Conservation (phyloP, 1,140 invertebrate species). For the Leptonema lineaticorne region DNA sequence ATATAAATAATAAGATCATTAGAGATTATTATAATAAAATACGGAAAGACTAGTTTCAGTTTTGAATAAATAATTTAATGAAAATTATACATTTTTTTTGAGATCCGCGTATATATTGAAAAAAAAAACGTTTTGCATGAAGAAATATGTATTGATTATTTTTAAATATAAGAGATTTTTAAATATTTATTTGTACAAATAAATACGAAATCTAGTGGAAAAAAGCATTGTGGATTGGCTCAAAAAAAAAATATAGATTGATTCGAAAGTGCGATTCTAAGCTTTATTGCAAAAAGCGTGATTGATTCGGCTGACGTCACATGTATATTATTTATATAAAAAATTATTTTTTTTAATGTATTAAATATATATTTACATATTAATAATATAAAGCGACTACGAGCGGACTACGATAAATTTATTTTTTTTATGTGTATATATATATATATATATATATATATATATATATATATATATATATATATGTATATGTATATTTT, state of each 20-base stretch:
- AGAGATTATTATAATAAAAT: too few relatives aligned
- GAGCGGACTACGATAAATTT: conserved; percentile 14
- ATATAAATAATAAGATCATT: too few relatives aligned
- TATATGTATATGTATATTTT: too few relatives aligned
- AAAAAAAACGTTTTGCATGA: too few relatives aligned
- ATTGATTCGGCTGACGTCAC: background rate
- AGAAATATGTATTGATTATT: too few relatives aligned
- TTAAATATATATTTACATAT: background rate
- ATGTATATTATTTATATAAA: background rate
- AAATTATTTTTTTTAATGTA: background rate
- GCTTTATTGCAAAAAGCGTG: conserved; percentile 18
- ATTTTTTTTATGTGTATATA: background rate
- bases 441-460: too few relatives aligned
- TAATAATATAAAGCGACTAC: conserved; percentile 20
- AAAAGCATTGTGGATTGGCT: conserved; percentile 34
- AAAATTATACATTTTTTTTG: too few relatives aligned
- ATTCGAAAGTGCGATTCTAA: conserved; percentile 5
- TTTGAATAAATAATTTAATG: too few relatives aligned
- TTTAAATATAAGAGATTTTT: too few relatives aligned
- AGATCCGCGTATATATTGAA: background rate
- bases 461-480: too few relatives aligned
- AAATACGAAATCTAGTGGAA: conserved; percentile 30
- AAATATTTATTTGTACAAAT: background rate
- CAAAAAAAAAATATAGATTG: too few relatives aligned
- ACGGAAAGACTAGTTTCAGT: too few relatives aligned